Conservation (phyloP, 2,888 invertebrate species). For the Cylloceria caligata region DNA sequence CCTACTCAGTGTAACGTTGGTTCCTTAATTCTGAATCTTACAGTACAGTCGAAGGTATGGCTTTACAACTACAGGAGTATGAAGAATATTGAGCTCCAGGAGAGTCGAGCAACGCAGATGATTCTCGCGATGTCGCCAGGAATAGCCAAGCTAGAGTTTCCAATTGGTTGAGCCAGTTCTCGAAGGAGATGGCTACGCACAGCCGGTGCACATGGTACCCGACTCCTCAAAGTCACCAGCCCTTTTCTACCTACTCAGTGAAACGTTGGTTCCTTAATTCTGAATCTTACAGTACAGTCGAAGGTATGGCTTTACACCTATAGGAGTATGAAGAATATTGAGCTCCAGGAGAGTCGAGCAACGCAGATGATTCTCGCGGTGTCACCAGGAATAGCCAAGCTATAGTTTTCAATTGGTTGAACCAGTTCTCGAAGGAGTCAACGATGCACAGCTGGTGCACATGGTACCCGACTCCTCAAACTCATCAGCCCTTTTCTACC, state of each 20-base stretch:
- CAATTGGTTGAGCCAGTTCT: conserved; percentile 70
- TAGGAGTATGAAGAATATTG: neutral
- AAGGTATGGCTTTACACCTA: neutral
- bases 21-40: neutral
- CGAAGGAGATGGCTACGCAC: conserved; percentile 72
- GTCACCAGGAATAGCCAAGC: conserved; percentile 24
- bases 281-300: neutral
- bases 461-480: conserved; percentile 34
- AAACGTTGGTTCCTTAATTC: neutral
- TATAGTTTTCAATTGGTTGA: conserved; percentile 63
- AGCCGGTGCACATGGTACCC: conserved; percentile 65
- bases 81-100: neutral
- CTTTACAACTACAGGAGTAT: neutral
- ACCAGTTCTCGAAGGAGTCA: conserved; percentile 73
- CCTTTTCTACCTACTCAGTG: conserved; percentile 51
- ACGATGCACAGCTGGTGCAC: conserved; percentile 70
- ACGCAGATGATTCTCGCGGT: conserved; percentile 14
- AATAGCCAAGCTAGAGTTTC: conserved; percentile 31
- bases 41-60: neutral
- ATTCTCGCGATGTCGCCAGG: conserved; percentile 34
- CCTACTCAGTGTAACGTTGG: too few relatives aligned
- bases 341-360: neutral
- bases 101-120: neutral
- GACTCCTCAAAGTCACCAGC: conserved; percentile 33
- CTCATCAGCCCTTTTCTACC: neutral